Evolutionary conservation across 2,113 vertebrate genomes (phyloP).

Genomic region (Indicator indicator): DNA sequence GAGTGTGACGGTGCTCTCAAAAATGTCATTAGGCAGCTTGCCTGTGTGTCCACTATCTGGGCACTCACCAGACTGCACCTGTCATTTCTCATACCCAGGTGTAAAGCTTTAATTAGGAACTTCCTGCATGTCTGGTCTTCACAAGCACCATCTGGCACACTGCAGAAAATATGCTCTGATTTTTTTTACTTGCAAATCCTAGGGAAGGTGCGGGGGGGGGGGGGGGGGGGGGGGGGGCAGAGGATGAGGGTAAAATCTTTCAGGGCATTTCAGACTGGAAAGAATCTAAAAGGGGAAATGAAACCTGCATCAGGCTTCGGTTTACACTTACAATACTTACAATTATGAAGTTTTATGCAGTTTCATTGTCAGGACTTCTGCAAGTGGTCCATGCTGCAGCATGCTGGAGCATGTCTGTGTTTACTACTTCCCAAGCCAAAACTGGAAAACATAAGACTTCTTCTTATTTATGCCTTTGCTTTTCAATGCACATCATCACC

Average conservation of each 20-base stretch:
- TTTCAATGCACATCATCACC: neutral
- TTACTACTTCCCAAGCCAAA: neutral
- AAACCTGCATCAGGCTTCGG: neutral
- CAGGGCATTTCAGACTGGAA: neutral
- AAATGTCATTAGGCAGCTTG: conserved; percentile 43
- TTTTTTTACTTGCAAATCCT: conserved; percentile 65
- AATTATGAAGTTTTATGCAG: neutral
- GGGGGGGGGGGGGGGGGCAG: neutral
- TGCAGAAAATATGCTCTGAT: conserved; percentile 35
- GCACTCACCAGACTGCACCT: conserved; percentile 63
- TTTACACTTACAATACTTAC: neutral
- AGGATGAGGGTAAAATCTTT: neutral
- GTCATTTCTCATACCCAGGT: conserved; percentile 69
- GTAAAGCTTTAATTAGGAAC: conserved; percentile 82
- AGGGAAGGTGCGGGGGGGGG: neutral
- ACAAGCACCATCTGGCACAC: conserved; percentile 78
- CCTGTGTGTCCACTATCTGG: conserved; percentile 23
- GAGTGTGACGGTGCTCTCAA: conserved; percentile 44
- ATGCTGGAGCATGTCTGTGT: neutral
- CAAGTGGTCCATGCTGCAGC: neutral
- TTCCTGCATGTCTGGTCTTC: conserved; percentile 68
- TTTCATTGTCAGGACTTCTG: neutral
- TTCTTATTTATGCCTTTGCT: neutral
- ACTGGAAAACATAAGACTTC: neutral
- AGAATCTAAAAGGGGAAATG: neutral